Percentiles rank a stretch among this genome's conserved stretches.
phyloP scores from a whole-genome alignment of 2,113 vertebrate species.

The Cercopithecus mona region DNA sequence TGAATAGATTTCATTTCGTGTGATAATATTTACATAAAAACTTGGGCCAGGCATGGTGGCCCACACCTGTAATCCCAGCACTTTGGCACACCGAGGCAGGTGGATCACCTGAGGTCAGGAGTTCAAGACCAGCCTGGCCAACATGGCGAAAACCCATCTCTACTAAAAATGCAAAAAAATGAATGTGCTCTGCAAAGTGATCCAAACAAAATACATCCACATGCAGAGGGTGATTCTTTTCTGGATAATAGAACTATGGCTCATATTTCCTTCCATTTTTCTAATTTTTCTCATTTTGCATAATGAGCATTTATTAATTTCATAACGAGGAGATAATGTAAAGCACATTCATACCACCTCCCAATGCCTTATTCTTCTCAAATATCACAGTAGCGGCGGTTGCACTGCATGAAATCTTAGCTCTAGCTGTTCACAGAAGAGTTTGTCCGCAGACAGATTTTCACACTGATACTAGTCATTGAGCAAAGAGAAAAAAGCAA shows the following conservation, averaged over 20 bases:
- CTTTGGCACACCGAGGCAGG: no score
- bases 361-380: background rate
- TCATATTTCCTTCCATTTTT: background rate
- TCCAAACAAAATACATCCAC: background rate
- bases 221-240: background rate
- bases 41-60: no score
- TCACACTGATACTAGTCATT: background rate
- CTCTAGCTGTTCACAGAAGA: background rate
- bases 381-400: background rate
- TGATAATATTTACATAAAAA: background rate
- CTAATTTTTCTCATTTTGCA: background rate
- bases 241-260: background rate
- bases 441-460: background rate
- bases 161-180: background rate
- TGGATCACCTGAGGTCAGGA: no score
- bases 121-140: no score
- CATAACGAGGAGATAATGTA: background rate
- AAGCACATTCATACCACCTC: background rate
- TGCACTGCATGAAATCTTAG: background rate
- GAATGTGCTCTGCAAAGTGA: background rate
- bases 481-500: constrained; percentile 8
- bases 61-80: no score
- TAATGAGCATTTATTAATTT: background rate
- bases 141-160: no score
- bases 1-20: background rate